Conservation (phyloP, 2,113 vertebrate genomes). For the Corythornis vintsioides region DNA sequence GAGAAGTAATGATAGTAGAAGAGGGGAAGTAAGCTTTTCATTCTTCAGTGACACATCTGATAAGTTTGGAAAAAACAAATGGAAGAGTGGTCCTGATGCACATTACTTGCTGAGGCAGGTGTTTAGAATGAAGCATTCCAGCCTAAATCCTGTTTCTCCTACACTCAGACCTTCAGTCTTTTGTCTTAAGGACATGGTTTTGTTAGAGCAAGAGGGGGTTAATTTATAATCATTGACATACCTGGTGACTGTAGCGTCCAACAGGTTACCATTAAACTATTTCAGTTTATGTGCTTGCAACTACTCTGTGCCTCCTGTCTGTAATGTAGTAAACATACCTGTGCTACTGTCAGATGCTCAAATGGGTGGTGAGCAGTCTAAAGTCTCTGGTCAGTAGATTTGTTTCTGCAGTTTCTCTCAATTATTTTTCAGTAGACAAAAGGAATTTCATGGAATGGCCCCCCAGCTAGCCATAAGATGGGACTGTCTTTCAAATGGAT, state of each 20-base stretch:
- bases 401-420: background rate
- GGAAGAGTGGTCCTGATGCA: background rate
- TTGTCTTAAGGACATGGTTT: background rate
- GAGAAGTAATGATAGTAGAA: background rate
- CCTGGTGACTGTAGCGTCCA: background rate
- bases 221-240: background rate
- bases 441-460: background rate
- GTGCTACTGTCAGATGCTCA: background rate
- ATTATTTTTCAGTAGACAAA: background rate
- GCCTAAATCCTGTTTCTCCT: background rate
- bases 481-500: background rate
- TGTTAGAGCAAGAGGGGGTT: background rate
- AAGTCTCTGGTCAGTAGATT: background rate
- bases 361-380: accelerated
- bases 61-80: background rate
- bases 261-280: background rate
- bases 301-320: background rate
- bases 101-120: background rate
- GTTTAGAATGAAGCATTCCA: background rate
- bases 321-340: background rate
- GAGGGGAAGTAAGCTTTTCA: background rate
- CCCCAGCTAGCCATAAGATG: background rate
- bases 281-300: background rate
- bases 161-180: background rate
- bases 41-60: background rate